Percentiles rank a stretch among this genome's conserved stretches.
Evolutionary conservation across 2,888 invertebrate species (phyloP).

Genomic region (Nowickia ferox): DNA sequence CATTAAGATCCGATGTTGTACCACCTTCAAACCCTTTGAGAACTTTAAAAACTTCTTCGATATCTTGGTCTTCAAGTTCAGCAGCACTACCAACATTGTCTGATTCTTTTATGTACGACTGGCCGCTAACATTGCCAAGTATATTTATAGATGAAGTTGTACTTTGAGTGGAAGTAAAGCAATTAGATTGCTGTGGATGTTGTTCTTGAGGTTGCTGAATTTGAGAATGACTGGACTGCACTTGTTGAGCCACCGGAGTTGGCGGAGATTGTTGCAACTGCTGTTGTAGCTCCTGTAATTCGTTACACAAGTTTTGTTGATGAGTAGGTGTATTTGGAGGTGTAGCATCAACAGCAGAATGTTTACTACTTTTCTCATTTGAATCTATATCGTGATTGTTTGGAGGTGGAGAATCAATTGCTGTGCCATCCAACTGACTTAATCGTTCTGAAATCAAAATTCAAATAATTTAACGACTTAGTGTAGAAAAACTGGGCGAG

Average conservation of each 20-base stretch:
- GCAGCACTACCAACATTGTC: slow-evolving; percentile 76
- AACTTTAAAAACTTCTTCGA: slow-evolving; percentile 90
- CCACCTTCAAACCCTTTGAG: slow-evolving; percentile 88
- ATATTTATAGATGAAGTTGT: slow-evolving; percentile 68
- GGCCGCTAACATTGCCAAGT: slow-evolving; percentile 74
- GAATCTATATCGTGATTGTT: slow-evolving; percentile 67
- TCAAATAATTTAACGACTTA: neutral
- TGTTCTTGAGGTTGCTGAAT: slow-evolving; percentile 56
- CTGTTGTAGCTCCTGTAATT: slow-evolving; percentile 66
- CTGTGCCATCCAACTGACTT: slow-evolving; percentile 80
- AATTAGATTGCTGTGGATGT: slow-evolving; percentile 62
- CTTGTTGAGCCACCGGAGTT: slow-evolving; percentile 64
- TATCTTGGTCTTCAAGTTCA: slow-evolving; percentile 88
- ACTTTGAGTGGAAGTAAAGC: slow-evolving; percentile 75
- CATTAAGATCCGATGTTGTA: slow-evolving; percentile 76
- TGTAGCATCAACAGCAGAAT: slow-evolving; percentile 61
- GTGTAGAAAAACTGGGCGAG: neutral
- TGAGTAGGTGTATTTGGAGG: slow-evolving; percentile 71
- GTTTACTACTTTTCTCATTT: slow-evolving; percentile 42
- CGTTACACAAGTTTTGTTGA: slow-evolving; percentile 63
- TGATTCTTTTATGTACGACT: slow-evolving; percentile 85
- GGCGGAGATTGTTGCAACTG: slow-evolving; percentile 67
- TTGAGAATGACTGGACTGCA: slow-evolving; percentile 67
- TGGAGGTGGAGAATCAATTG: slow-evolving; percentile 74
- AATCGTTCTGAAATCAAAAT: slow-evolving; percentile 77